phyloP scores from a whole-genome alignment of 2,888 invertebrate species.

The Lithophane socia region DNA sequence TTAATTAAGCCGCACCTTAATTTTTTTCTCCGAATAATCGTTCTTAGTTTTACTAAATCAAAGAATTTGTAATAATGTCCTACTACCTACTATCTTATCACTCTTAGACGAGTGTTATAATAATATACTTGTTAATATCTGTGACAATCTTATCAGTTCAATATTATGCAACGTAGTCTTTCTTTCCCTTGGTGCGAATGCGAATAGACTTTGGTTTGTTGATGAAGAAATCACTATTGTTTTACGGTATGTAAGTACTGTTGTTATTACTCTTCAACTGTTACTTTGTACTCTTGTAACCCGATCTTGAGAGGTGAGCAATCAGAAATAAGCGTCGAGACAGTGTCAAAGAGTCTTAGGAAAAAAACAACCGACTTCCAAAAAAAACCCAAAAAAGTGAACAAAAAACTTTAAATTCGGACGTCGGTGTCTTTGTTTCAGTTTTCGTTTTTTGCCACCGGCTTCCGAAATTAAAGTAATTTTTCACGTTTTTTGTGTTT shows the following conservation, averaged over 20 bases:
- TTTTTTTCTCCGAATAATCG: not conserved
- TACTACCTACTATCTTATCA: constrained; percentile 13
- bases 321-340: too few species aligned
- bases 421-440: too few species aligned
- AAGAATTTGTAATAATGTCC: not conserved
- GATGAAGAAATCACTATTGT: not conserved
- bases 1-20: too few species aligned
- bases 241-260: not conserved
- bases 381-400: too few species aligned
- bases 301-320: too few species aligned
- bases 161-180: constrained; percentile 1
- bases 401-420: too few species aligned
- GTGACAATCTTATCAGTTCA: constrained; percentile 20
- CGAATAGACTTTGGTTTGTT: not conserved
- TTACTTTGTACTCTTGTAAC: not conserved
- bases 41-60: not conserved
- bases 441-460: too few species aligned
- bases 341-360: too few species aligned
- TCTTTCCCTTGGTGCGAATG: not conserved
- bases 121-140: constrained; percentile 10
- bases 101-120: not conserved
- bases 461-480: too few species aligned
- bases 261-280: not conserved
- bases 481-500: too few species aligned
- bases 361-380: too few species aligned